Conservation (phyloP, 1,140 invertebrate genomes). For the Lethocerus indicus region DNA sequence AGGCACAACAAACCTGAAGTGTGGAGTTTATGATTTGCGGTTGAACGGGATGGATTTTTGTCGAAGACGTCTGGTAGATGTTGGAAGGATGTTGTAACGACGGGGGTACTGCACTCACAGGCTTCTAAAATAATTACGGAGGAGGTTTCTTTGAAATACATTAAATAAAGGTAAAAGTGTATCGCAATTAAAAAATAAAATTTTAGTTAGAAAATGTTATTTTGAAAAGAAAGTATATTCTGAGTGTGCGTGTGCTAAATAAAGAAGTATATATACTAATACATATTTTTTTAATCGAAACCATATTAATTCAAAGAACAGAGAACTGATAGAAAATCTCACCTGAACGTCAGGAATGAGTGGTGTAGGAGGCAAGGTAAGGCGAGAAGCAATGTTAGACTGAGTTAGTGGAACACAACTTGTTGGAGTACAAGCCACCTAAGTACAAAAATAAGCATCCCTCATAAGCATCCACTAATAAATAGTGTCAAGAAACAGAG, state of each 20-base stretch:
- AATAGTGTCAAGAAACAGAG: no score
- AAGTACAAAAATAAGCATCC: no score
- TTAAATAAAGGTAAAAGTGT: neutral
- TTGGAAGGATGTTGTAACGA: constrained; percentile 51
- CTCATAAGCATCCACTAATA: no score
- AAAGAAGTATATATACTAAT: no score
- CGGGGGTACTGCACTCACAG: constrained; percentile 62
- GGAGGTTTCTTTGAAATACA: neutral
- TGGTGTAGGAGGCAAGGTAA: constrained; percentile 18
- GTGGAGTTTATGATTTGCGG: constrained; percentile 43
- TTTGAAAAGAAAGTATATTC: no score
- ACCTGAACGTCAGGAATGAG: constrained; percentile 18
- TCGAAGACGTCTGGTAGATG: constrained; percentile 63
- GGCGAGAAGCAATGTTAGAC: constrained; percentile 5
- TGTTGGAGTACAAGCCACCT: no score
- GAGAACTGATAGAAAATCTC: no score
- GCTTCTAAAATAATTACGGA: constrained; percentile 31
- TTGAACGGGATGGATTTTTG: constrained; percentile 61
- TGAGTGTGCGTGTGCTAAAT: neutral
- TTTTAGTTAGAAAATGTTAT: neutral
- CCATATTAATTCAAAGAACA: no score
- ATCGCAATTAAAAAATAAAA: neutral
- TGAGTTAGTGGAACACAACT: no score
- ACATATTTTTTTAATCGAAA: no score
- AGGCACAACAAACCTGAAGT: constrained; percentile 16